A percentile compares a stretch with the other conserved stretches of the same genome.
Evolutionary conservation across 2,113 vertebrate genomes (phyloP).

Genomic region (Sander vitreus): DNA sequence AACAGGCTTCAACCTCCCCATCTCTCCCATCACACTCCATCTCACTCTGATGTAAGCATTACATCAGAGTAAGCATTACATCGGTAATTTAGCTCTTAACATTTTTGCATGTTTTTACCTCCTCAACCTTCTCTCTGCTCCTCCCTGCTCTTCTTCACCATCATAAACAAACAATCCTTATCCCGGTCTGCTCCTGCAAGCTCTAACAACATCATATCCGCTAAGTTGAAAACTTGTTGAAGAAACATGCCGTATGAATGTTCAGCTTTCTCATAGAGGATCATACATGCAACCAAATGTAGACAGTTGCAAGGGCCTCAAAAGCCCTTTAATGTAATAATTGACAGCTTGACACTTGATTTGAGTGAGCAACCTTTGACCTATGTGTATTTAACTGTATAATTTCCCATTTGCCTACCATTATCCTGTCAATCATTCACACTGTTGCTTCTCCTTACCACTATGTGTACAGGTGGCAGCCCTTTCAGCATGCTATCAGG

Average conservation of each 20-base stretch:
- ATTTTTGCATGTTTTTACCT: slow-evolving; percentile 7
- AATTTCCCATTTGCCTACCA: neutral
- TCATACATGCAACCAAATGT: neutral
- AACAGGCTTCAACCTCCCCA: neutral
- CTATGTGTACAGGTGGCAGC: slow-evolving; percentile 83
- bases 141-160: neutral
- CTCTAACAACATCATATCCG: neutral
- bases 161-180: neutral
- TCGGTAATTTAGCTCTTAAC: neutral
- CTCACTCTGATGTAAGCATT: neutral
- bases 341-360: neutral
- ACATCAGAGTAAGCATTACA: too few relatives aligned
- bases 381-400: neutral
- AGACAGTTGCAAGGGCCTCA: neutral
- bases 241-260: neutral
- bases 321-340: neutral
- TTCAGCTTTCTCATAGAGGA: neutral
- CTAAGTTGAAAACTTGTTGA: neutral
- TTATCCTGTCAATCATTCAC: neutral
- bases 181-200: slow-evolving; percentile 3
- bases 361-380: neutral
- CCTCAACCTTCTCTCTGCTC: neutral
- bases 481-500: slow-evolving; percentile 85
- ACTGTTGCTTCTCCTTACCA: slow-evolving; percentile 76
- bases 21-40: neutral